Evolutionary conservation across 2,888 invertebrate species (phyloP).

Genomic region (Conops quadrifasciatus): DNA sequence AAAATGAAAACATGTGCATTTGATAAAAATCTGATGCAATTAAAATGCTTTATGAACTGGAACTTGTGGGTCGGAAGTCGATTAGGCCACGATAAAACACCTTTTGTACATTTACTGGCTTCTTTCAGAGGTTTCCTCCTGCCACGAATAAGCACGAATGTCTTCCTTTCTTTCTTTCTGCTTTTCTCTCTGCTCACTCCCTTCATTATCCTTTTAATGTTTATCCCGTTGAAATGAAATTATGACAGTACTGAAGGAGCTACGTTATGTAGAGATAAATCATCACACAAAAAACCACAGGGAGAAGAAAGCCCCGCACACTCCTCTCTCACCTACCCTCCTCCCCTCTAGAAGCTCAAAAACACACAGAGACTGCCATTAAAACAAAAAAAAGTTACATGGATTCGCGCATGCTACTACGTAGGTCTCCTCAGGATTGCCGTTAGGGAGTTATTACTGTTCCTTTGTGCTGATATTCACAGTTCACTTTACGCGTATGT

Average conservation of each 20-base stretch:
- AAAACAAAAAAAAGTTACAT: neutral
- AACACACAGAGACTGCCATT: neutral
- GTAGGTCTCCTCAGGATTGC: constrained; percentile 7
- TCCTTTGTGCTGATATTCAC: neutral
- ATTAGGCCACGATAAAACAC: constrained; percentile 23
- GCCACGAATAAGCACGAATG: too few relatives aligned
- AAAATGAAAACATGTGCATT: neutral
- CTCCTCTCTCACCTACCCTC: neutral
- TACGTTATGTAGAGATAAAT: neutral
- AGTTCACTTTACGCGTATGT: neutral
- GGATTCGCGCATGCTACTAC: constrained; percentile 1
- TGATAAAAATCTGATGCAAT: constrained; percentile 16
- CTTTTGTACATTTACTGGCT: neutral
- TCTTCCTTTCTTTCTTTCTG: neutral
- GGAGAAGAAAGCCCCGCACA: neutral
- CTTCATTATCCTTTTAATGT: neutral
- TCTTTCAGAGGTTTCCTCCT: neutral
- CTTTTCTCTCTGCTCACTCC: neutral
- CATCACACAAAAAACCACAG: too few relatives aligned
- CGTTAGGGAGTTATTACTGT: constrained; percentile 5
- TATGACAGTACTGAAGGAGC: constrained; percentile 23
- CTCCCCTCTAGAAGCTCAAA: neutral
- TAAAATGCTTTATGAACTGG: constrained; percentile 17
- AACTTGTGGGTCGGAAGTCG: constrained; percentile 23
- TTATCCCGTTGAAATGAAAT: constrained; percentile 24